Conservation (phyloP, 2,888 invertebrate species). For the Epinotia demarniana region DNA sequence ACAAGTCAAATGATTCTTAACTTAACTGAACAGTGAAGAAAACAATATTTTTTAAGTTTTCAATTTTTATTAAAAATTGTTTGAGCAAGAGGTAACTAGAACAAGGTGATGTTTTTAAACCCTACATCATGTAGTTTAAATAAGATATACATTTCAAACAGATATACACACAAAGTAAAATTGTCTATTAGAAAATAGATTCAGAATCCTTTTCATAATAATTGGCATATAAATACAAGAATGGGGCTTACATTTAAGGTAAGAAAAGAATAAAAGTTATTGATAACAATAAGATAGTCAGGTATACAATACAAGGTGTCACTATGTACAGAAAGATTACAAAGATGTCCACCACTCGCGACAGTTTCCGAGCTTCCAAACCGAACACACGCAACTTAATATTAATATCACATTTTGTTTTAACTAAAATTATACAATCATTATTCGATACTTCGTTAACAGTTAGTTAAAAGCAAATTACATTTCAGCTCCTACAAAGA, state of each 20-base stretch:
- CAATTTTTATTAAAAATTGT: constrained; percentile 32
- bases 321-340: constrained; percentile 51
- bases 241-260: constrained; percentile 29
- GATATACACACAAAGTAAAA: constrained; percentile 29
- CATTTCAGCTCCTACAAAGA: background rate
- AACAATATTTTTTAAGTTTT: constrained; percentile 21
- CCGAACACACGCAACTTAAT: constrained; percentile 62
- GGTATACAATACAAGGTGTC: constrained; percentile 39
- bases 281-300: constrained; percentile 11
- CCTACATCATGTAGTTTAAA: constrained; percentile 20
- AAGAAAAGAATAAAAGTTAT: constrained; percentile 1
- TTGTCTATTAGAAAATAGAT: constrained; percentile 37
- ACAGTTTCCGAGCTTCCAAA: constrained; percentile 47
- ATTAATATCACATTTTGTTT: constrained; percentile 75
- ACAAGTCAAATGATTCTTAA: constrained; percentile 35
- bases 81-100: constrained; percentile 42
- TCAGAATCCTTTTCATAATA: constrained; percentile 29
- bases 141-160: constrained; percentile 14
- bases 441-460: constrained; percentile 15
- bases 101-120: constrained; percentile 31
- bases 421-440: constrained; percentile 45
- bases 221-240: constrained; percentile 15
- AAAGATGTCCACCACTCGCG: constrained; percentile 48
- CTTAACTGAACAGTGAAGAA: constrained; percentile 7
- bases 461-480: constrained; percentile 22